Conservation (phyloP, 2,888 invertebrate species). For the Pachymerium ferrugineum region DNA sequence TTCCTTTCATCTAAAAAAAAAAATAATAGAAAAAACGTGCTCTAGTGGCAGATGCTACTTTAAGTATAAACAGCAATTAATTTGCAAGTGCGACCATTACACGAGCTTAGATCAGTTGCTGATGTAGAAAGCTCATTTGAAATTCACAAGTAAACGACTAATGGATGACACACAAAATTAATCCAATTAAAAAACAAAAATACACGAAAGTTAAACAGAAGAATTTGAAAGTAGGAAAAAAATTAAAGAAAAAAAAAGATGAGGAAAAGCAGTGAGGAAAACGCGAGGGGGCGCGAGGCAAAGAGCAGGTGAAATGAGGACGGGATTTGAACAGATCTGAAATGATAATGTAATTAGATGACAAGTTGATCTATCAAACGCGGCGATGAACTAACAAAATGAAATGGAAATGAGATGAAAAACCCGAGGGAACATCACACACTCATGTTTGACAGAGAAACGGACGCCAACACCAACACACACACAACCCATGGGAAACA, state of each 20-base stretch:
- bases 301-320: conserved; percentile 10
- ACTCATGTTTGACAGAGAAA: conserved; percentile 16
- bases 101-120: background rate
- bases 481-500: background rate
- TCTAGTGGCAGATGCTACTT: background rate
- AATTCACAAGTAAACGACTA: conserved; percentile 15
- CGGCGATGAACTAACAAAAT: conserved; percentile 21
- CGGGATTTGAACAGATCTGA: conserved; percentile 21
- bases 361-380: conserved; percentile 21
- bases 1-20: background rate
- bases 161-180: conserved; percentile 1
- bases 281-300: conserved; percentile 12
- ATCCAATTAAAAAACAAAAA: background rate
- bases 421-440: conserved; percentile 4
- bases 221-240: too few species aligned
- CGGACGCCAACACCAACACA: background rate
- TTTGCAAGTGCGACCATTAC: conserved; percentile 5
- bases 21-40: background rate
- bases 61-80: background rate
- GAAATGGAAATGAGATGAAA: conserved; percentile 20
- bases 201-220: background rate
- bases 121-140: background rate
- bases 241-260: background rate
- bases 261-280: background rate
- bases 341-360: conserved; percentile 21